phyloP scores from a whole-genome alignment of 2,113 vertebrate species.

The Cyanoramphus novaezelandiae region DNA sequence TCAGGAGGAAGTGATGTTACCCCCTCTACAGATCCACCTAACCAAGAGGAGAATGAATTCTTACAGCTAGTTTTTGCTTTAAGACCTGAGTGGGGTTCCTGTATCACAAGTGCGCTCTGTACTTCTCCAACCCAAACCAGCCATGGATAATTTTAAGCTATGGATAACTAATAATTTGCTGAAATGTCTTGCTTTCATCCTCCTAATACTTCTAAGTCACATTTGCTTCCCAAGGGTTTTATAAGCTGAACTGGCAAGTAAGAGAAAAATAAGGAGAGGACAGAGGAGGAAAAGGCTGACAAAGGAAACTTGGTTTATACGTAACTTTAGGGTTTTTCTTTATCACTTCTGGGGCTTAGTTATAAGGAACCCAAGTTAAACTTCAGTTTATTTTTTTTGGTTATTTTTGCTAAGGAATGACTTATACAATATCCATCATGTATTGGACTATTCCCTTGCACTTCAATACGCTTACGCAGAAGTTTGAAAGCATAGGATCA shows the following conservation, averaged over 20 bases:
- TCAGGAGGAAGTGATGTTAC: slow-evolving; percentile 33
- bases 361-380: neutral
- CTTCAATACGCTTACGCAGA: neutral
- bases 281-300: neutral
- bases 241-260: neutral
- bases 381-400: neutral
- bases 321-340: neutral
- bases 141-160: neutral
- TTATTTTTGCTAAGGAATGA: neutral
- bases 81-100: neutral
- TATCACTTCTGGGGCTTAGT: neutral
- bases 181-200: neutral
- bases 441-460: neutral
- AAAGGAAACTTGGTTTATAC: neutral
- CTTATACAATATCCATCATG: neutral
- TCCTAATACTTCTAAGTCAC: neutral
- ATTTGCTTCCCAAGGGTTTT: neutral
- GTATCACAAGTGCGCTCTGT: neutral
- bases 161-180: neutral
- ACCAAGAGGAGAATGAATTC: neutral
- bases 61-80: neutral
- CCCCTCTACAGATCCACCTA: neutral
- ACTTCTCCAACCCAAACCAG: neutral
- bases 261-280: neutral
- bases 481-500: neutral